These are phyloP conservation scores for Thymelicus sylvestris DNA, from an alignment of 2,888 invertebrate genomes.

Conservation along the genomic window DNA sequence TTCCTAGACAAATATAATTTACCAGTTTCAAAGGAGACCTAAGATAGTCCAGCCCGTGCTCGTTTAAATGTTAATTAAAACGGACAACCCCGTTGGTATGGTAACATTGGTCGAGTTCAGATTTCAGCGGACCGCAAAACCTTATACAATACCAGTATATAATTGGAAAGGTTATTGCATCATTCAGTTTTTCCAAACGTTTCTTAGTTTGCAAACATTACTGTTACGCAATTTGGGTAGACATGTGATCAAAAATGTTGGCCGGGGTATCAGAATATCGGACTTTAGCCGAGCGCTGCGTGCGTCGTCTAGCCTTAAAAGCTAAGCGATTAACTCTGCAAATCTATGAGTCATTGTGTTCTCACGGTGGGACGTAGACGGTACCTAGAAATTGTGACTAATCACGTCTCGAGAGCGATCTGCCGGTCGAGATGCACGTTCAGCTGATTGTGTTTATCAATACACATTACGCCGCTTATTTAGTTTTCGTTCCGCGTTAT, in stretches of 20 bases:
- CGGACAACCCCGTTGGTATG: conserved; percentile 24
- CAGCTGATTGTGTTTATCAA: conserved; percentile 42
- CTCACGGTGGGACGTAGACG: conserved; percentile 55
- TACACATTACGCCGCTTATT: conserved; percentile 20
- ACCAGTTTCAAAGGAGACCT: conserved; percentile 30
- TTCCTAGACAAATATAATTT: conserved; percentile 48
- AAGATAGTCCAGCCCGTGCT: conserved; percentile 33
- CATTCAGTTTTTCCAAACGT: conserved; percentile 9
- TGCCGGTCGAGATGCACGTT: conserved; percentile 35
- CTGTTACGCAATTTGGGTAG: conserved; percentile 42
- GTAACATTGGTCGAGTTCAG: conserved; percentile 23
- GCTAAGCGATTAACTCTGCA: conserved; percentile 46
- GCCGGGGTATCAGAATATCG: conserved; percentile 38
- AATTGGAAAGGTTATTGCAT: conserved; percentile 35
- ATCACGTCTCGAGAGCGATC: conserved; percentile 54
- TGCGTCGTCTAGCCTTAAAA: conserved; percentile 40
- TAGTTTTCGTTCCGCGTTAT: conserved; percentile 26
- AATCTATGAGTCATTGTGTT: conserved; percentile 68
- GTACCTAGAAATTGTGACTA: conserved; percentile 68
- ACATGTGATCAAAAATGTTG: conserved; percentile 35
- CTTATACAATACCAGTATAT: conserved; percentile 35
- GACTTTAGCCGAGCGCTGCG: conserved; percentile 37
- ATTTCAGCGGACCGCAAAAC: conserved; percentile 37
- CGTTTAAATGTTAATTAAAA: conserved; percentile 46
- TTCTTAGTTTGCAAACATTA: conserved; percentile 41